A percentile compares a stretch with the other conserved stretches of the same genome.
Conservation (phyloP, 2,113 vertebrate species). For the Nymphicus hollandicus region DNA sequence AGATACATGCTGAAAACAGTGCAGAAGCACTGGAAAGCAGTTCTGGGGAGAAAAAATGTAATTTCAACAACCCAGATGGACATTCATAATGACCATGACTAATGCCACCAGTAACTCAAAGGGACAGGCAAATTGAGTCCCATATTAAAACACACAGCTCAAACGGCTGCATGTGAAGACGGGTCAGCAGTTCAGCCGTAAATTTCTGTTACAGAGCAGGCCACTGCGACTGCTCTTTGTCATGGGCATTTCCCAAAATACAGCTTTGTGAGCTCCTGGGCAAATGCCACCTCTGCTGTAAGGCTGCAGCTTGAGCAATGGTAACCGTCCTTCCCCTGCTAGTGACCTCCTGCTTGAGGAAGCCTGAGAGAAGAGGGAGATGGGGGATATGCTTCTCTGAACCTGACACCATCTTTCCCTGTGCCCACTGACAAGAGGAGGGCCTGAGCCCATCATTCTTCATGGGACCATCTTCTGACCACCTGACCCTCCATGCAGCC, state of each 20-base stretch:
- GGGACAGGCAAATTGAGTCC: background rate
- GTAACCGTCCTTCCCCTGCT: background rate
- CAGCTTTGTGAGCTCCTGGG: background rate
- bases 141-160: background rate
- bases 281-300: accelerated
- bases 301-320: accelerated
- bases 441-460: background rate
- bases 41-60: background rate
- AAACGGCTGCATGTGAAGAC: background rate
- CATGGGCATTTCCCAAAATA: background rate
- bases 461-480: background rate
- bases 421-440: accelerated
- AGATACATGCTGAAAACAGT: background rate
- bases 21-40: background rate
- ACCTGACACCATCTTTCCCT: background rate
- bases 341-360: background rate
- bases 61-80: background rate
- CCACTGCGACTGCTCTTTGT: background rate
- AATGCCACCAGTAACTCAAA: slow-evolving; percentile 19
- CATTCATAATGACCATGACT: background rate
- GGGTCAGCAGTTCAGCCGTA: slow-evolving; percentile 36
- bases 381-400: accelerated
- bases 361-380: background rate
- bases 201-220: background rate
- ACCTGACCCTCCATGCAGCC: background rate